Percentiles rank a stretch among this genome's conserved stretches.
Evolutionary conservation across 2,888 invertebrate species (phyloP).

Genomic region (Orthosia gracilis): DNA sequence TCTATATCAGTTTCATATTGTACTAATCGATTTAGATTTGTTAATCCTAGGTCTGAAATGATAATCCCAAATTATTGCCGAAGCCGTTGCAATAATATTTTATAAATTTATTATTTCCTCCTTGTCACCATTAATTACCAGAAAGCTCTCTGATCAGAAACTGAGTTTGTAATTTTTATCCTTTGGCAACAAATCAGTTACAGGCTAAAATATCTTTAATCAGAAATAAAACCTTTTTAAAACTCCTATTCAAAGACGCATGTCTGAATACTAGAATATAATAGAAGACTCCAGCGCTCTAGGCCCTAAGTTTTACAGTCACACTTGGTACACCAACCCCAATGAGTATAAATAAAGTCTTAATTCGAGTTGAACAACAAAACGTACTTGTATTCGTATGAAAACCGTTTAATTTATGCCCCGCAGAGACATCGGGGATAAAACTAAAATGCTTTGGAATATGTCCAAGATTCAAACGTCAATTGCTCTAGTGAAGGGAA

Average conservation of each 20-base stretch:
- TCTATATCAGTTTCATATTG: no score
- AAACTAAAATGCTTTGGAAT: slow-evolving; percentile 73
- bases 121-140: no score
- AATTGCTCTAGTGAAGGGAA: slow-evolving; percentile 47
- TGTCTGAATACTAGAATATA: background rate
- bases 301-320: slow-evolving; percentile 12
- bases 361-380: slow-evolving; percentile 57
- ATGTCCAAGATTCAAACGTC: slow-evolving; percentile 70
- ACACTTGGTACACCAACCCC: slow-evolving; percentile 12
- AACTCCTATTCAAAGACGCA: no score
- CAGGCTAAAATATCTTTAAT: background rate
- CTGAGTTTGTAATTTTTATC: no score
- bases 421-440: slow-evolving; percentile 58
- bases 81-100: no score
- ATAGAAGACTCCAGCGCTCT: background rate
- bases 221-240: no score
- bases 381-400: slow-evolving; percentile 68
- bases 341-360: slow-evolving; percentile 28
- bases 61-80: no score
- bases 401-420: slow-evolving; percentile 73
- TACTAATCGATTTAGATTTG: no score
- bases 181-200: no score
- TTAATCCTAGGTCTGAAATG: no score
- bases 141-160: no score
- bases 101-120: no score